Evolutionary conservation across 2,113 vertebrate genomes (phyloP), one percentile per base, ranked within the genome.

Genomic region (Gambusia holbrooki): DNA sequence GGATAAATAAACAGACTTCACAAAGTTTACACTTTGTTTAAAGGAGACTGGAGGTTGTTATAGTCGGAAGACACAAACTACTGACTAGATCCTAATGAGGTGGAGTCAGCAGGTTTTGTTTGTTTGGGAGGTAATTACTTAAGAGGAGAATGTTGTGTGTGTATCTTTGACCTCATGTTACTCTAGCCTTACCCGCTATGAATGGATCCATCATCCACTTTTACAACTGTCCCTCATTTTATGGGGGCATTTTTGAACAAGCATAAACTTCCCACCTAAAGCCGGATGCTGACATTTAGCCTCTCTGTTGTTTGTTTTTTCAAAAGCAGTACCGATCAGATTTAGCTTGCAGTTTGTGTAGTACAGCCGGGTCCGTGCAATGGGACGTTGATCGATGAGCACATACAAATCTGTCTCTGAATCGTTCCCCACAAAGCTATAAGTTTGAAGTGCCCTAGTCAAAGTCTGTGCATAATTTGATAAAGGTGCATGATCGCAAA

Each of bases 161-260:
- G 29, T 35, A 30, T 35, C 8, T 42, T 22, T 66, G 17, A 64
- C 37, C 45, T 45, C 54, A 62, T 63, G 29, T 61, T 77, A 78
- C 51, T 66, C 45, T 79, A 40, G 54, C 30, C 66, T 51, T 63
- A 19, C 60, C 64, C 10, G 22, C 48, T 62, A 19, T 45, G 74
- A 71, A 58, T 42, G 58, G 62, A 89, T 78, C 77, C 30, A 64
- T 77, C 75, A 74, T 77, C 35, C 64, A 27, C 66, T 80, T 77
- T 81, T 65, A 79, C 66, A 78, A 7, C 19, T 12, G 4, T 4
- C 27, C 17, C 29, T 54, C 7, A 64, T 70, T 83, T 19, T 60
- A 54, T n/a, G 70, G 64, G 28, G 54, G 68, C 37, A 35, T 32
- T 79, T 81, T 71, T 1, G 60, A 13, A 51, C 79, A 73, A 81